Conservation (phyloP, 2,797 vertebrate species). For the Propithecus deckenii region DNA sequence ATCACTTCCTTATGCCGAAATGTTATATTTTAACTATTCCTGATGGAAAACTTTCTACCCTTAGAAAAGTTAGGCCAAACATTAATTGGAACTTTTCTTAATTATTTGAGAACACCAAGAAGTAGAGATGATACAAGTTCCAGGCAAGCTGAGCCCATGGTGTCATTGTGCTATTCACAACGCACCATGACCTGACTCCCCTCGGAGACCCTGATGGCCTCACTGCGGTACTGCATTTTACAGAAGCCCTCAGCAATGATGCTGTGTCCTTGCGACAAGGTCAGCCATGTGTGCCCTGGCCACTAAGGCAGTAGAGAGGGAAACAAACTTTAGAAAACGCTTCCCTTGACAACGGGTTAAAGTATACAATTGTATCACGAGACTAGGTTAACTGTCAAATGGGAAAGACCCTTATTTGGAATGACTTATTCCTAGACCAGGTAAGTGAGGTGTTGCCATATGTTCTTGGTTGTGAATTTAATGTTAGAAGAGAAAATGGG, state of each 20-base stretch:
- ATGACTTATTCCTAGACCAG: neutral
- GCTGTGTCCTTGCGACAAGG: neutral
- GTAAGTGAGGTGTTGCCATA: neutral
- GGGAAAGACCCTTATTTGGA: neutral
- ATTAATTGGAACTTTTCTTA: conserved; percentile 1
- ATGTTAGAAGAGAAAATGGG: neutral
- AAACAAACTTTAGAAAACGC: neutral
- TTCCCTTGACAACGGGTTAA: neutral
- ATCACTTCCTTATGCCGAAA: conserved; percentile 10
- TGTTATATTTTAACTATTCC: neutral
- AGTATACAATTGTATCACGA: neutral
- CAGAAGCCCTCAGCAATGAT: neutral
- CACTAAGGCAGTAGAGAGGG: neutral
- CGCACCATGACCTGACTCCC: neutral
- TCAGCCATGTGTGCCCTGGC: neutral
- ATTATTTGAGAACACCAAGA: neutral
- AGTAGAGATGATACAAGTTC: neutral
- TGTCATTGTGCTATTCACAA: neutral
- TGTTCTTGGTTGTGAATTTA: conserved; percentile 17
- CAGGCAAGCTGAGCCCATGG: conserved; percentile 8
- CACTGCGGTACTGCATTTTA: neutral
- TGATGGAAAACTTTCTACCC: neutral
- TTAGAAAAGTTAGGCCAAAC: neutral
- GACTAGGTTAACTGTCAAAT: neutral
- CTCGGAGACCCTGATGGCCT: neutral